These are phyloP conservation scores for Protonibea diacanthus DNA, from an alignment of 2,797 vertebrate species.

Conservation along the genomic window DNA sequence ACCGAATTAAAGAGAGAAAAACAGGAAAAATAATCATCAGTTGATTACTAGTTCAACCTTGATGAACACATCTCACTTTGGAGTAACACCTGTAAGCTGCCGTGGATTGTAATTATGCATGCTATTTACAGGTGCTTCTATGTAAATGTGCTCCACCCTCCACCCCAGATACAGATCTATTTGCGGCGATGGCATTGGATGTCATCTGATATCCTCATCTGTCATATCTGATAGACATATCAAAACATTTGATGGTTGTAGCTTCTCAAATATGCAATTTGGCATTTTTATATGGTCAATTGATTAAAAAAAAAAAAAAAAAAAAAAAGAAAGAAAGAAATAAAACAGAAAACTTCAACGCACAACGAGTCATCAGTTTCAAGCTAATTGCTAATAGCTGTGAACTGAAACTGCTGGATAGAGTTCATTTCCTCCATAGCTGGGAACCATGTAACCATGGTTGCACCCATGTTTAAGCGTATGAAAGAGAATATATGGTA, in stretches of 20 bases:
- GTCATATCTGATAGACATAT: background rate
- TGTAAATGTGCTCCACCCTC: background rate
- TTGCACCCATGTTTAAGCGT: background rate
- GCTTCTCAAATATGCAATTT: background rate
- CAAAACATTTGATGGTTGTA: background rate
- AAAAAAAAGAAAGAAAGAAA: background rate
- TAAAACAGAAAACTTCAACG: background rate
- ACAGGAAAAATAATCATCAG: background rate
- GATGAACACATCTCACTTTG: constrained; percentile 13
- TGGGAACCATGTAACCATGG: background rate
- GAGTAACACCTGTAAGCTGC: constrained; percentile 2
- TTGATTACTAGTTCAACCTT: background rate
- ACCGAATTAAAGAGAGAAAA: constrained; percentile 28
- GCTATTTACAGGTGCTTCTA: background rate
- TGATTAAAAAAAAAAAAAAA: background rate
- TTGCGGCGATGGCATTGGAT: background rate
- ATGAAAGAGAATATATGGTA: background rate
- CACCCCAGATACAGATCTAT: background rate
- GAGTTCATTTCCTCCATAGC: background rate
- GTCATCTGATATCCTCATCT: too few relatives aligned
- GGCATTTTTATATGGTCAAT: background rate
- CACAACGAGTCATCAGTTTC: background rate
- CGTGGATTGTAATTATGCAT: constrained; percentile 18
- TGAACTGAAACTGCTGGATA: background rate
- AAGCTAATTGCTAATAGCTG: background rate